Base-by-base conservation (phyloP, 2,797 vertebrate genomes). In the Eulemur coronatus region DNA sequence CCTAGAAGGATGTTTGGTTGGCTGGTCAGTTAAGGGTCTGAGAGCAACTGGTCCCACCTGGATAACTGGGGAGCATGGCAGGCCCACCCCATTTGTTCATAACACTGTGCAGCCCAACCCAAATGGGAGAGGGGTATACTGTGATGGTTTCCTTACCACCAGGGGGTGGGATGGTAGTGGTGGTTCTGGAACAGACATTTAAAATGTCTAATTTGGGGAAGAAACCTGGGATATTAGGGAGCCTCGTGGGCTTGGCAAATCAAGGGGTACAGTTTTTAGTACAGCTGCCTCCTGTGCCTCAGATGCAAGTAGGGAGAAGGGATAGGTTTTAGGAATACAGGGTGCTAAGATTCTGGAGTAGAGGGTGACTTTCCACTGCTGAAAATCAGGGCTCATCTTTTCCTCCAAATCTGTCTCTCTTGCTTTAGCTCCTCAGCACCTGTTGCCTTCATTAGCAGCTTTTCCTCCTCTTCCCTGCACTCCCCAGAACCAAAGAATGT, bases 401-500 rank as follows among this genome's bases (percentile, higher is more conserved):
- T 90, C 72, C 94, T 93, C 76, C 70, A 84, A 84, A 85, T 96
- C 95, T 96, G 38, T 95, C 88, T 98, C 78, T 96, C 91, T 95
- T 59, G 91, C 93, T 96, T 95, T 96, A 98, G 98, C 89, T 93
- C 96, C 97, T 94, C 97, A 96, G 96, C 97, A 96, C 95, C 96
- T 90, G 96, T 97, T 95, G 96, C 97, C 96, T 97, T 96, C 96
- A 97, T 87, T 95, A 95, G 90, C 95, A 93, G 95, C 96, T 96
- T 97, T 92, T 67, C 96, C 72, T 97, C 95, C 91, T 98, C 96
- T 78, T 94, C 57, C 95, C 96, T 90, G 96, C 93, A 97, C 91
- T 96, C 86, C 95, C 95, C 94, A 97, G 96, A 88, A 98, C 97
- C 97, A 97, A 98, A 98, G 98, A 97, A 98, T 98, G 98, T 98